Base-by-base conservation (phyloP, 2,113 vertebrate species). In the Scartelaos histophorus region DNA sequence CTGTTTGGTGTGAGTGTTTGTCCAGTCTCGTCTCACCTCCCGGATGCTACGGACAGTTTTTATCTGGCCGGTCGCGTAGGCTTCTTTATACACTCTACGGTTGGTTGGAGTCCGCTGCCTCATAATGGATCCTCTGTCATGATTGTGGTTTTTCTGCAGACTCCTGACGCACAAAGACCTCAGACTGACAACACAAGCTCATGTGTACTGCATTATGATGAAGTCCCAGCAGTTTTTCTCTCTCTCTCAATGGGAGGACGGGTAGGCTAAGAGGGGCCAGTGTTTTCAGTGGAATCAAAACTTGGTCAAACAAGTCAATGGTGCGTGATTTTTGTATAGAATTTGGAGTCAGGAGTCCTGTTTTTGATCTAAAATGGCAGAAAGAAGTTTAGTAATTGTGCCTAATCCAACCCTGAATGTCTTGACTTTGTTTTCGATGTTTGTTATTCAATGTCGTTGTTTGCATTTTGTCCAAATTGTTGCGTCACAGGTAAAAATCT, bases 141-240 rank as follows among this genome's bases (percentile, higher is more conserved):
- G 76, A 82, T 80, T 88, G 85, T 85, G 80, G 79, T 83, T 57
- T 87, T 75, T 82, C 69, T 85, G 81, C 76, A 76, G 60, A 4
- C 24, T 66, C 64, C 78, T 81, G 73, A 81, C 66, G 60, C 75
- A 90, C 64, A 7, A 70, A 74, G 78, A 81, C 82, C 79, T 71
- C 78, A 22, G 45, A 49, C 74, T 79, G 83, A 85, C 82, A 86
- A 61, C 70, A 60, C 69, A 74, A 76, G 83, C 83, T 80, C 64
- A 58, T 76, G 78, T 80, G 83, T 64, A 67, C 76, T 79, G 87
- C 82, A 85, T 86, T 89, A 86, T 77, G 82, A 87, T 90, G 76
- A 79, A 77, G 60, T 78, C 46, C 73, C 77, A 66, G 65, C 60
- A 64, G 61, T 64, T 79, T 29, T n/a, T n/a, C n/a, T 9, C 57